phyloP scores from a whole-genome alignment of 1,140 invertebrate species.

The Hycleus cichorii region DNA sequence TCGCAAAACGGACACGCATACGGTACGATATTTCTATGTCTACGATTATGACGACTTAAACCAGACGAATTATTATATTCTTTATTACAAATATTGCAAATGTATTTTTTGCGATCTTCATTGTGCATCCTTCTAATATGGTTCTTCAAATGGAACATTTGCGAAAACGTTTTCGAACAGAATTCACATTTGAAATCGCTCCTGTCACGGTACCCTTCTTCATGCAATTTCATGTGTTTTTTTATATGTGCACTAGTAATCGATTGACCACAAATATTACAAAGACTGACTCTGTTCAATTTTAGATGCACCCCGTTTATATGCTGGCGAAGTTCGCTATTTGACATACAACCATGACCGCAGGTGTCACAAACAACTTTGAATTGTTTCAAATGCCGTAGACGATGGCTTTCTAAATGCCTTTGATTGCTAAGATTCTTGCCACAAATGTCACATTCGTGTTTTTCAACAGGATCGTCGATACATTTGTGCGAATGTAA shows the following conservation, averaged over 20 bases:
- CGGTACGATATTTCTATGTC: slow-evolving; percentile 32
- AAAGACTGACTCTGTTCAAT: slow-evolving; percentile 8
- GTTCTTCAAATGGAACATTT: slow-evolving; percentile 27
- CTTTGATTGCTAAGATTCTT: slow-evolving; percentile 62
- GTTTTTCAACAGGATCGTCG: slow-evolving; percentile 28
- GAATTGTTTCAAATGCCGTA: slow-evolving; percentile 50
- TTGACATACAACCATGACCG: slow-evolving; percentile 31
- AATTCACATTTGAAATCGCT: no score
- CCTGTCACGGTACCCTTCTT: no score
- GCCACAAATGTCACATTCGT: slow-evolving; percentile 35
- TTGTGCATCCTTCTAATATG: slow-evolving; percentile 28
- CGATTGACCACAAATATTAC: slow-evolving; percentile 29
- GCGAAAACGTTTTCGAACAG: slow-evolving; percentile 15
- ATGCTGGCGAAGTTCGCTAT: slow-evolving; percentile 31
- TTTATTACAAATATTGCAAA: slow-evolving; percentile 30
- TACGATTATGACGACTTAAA: slow-evolving; percentile 45
- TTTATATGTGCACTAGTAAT: slow-evolving; percentile 18
- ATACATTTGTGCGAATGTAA: slow-evolving; percentile 43
- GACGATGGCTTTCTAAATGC: slow-evolving; percentile 57
- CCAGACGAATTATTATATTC: slow-evolving; percentile 51
- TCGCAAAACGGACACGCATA: slow-evolving; percentile 51
- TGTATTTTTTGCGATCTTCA: slow-evolving; percentile 18
- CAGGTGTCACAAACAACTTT: slow-evolving; percentile 27
- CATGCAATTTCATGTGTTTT: no score
- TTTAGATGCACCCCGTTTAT: slow-evolving; percentile 23